These are phyloP conservation scores for Drosophila imparisetae DNA, from an alignment of 2,888 invertebrate genomes.

Conservation along the genomic window DNA sequence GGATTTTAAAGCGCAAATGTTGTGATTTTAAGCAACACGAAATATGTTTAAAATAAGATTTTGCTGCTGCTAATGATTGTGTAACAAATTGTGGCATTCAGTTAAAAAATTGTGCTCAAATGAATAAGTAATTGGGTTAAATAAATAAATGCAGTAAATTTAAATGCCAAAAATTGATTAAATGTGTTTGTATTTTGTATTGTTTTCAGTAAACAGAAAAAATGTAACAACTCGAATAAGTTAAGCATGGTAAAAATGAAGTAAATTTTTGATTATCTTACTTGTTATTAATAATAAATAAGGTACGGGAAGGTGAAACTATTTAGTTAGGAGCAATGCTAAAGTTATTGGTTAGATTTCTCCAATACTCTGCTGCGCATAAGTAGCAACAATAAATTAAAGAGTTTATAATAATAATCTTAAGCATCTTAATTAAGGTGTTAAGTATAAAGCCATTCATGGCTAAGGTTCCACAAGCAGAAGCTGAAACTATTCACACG, in stretches of 20 bases:
- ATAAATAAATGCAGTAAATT: background rate
- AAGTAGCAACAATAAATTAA: background rate
- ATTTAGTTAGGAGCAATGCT: background rate
- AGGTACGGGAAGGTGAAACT: background rate
- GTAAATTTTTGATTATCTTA: background rate
- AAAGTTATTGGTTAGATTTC: background rate
- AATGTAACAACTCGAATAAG: background rate
- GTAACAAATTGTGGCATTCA: background rate
- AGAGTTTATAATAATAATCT: background rate
- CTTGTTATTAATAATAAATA: background rate
- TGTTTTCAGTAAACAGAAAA: background rate
- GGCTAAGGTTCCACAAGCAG: conserved; percentile 13
- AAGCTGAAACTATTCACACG: conserved; percentile 62
- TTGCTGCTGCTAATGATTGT: background rate
- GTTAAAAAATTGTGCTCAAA: background rate
- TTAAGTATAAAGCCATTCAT: background rate
- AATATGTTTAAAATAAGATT: conserved; percentile 9
- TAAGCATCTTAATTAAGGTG: conserved; percentile 34
- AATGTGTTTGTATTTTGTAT: background rate
- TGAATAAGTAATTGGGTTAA: background rate
- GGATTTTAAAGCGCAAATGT: conserved; percentile 39
- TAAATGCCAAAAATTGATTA: background rate
- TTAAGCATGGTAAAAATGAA: background rate
- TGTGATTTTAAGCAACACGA: conserved; percentile 5
- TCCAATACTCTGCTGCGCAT: background rate